These are phyloP conservation scores for Andricus quercusramuli DNA, from an alignment of 2,888 invertebrate genomes.

Conservation along the genomic window DNA sequence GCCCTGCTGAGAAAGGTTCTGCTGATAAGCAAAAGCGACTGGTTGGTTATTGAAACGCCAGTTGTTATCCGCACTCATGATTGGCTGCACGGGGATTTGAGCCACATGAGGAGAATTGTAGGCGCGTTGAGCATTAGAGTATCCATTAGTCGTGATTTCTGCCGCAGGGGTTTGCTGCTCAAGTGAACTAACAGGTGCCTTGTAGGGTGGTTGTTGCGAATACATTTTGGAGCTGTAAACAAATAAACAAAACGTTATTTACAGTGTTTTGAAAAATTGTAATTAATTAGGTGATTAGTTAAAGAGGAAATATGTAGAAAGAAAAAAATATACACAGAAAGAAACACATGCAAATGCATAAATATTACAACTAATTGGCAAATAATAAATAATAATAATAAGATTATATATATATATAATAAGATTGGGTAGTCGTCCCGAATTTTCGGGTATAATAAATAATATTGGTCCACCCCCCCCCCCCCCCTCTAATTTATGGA, in stretches of 20 bases:
- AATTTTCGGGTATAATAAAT: too few relatives aligned
- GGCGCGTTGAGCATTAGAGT: background rate
- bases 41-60: background rate
- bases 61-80: background rate
- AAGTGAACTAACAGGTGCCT: background rate
- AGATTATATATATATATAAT: too few relatives aligned
- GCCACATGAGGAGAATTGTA: background rate
- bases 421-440: too few relatives aligned
- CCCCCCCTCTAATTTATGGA: too few relatives aligned
- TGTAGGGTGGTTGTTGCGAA: conserved; percentile 13
- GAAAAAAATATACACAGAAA: too few relatives aligned
- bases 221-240: conserved; percentile 13
- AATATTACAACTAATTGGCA: too few relatives aligned
- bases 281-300: too few relatives aligned
- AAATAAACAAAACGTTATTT: background rate
- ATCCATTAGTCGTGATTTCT: conserved; percentile 19
- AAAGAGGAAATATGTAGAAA: too few relatives aligned
- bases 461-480: too few relatives aligned
- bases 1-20: conserved; percentile 41
- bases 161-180: background rate
- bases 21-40: background rate
- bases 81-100: background rate
- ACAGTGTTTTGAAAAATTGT: background rate
- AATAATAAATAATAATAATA: too few relatives aligned
- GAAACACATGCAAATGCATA: too few relatives aligned